Percentiles rank a stretch among this genome's conserved stretches.
phyloP scores from a whole-genome alignment of 2,797 vertebrate genomes.

The Sebastes matsubarae region DNA sequence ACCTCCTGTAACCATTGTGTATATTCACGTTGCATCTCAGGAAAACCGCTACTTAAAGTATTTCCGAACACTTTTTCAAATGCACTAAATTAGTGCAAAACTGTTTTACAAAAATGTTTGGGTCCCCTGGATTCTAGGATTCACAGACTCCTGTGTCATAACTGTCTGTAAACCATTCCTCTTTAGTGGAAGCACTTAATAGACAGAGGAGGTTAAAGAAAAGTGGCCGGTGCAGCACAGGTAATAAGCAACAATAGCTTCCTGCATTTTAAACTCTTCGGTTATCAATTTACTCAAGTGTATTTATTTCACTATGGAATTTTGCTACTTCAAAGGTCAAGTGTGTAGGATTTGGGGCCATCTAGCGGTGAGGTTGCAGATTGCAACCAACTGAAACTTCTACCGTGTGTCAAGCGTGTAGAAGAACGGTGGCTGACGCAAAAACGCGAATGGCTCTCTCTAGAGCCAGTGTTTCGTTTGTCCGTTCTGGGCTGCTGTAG shows the following conservation, averaged over 20 bases:
- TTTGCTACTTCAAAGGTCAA: not conserved
- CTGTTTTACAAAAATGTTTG: not conserved
- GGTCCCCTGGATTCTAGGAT: not conserved
- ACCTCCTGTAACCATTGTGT: not conserved
- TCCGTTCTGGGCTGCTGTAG: too few relatives aligned
- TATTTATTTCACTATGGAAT: rapidly evolving
- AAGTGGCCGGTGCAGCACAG: not conserved
- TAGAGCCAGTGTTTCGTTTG: too few relatives aligned
- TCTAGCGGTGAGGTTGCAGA: not conserved
- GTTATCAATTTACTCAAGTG: not conserved
- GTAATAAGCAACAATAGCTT: not conserved
- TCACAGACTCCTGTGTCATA: not conserved
- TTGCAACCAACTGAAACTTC: too few relatives aligned
- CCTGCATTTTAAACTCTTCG: not conserved
- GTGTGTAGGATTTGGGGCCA: not conserved
- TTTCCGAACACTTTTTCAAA: not conserved
- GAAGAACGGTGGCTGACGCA: too few relatives aligned
- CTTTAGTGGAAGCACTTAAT: not conserved
- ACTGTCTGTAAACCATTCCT: not conserved
- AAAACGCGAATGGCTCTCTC: too few relatives aligned
- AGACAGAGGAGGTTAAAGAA: not conserved
- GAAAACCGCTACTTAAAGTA: not conserved
- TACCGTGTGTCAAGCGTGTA: too few relatives aligned
- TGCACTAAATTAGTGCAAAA: not conserved
- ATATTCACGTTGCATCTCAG: not conserved